Base-by-base conservation (phyloP, 1,140 invertebrate species). In the Camponotus pennsylvanicus region DNA sequence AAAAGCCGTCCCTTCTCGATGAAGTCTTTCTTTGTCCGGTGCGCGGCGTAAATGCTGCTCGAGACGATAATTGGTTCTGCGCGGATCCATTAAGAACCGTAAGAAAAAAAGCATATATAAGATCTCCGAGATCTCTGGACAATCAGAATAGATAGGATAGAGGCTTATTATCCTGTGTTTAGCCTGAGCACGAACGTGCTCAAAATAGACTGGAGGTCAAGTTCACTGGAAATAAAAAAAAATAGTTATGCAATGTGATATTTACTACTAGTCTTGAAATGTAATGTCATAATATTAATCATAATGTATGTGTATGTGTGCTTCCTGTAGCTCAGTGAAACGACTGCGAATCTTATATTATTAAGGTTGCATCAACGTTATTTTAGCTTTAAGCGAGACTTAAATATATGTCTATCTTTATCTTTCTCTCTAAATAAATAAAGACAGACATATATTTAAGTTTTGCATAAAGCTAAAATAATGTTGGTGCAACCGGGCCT, bases 11-110 rank as follows among this genome's bases (percentile, higher is more conserved):
- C 40, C 11, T 42, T 8, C 52, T 37, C 55, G 77, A 89, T 89
- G 63, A 84, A 66, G 57, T 84, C 88, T 77, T 83, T 69, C 83
- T 88, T 71, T 40, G 57, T 77, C 59, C 45, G 27, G 40, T 57
- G 59, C 2, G 21, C 5, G 3, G 18, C 11, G 32, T 42, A 18
- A 59, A 85, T 45, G 42, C 27, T 55, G 45, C 49, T 85, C 57
- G 40, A 63, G 73, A 75, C 71, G 79, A 86, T 86, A 34, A 88
- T 85, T 80, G 59, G n/a, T 71, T 52, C 18, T 34, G 49, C 49
- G 15, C 71, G 32, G 42, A 83, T 73, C 69, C 69, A 75, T 63
- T 83, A 83, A 73, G 55, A 45, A 27, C 40, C 69, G 55, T 37
- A 49, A 63, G 79, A 3, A 61, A 82, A 63, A 63, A 40, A 21